Base-by-base conservation (phyloP, 1,140 invertebrate genomes). In the Drosophila gunungcola region DNA sequence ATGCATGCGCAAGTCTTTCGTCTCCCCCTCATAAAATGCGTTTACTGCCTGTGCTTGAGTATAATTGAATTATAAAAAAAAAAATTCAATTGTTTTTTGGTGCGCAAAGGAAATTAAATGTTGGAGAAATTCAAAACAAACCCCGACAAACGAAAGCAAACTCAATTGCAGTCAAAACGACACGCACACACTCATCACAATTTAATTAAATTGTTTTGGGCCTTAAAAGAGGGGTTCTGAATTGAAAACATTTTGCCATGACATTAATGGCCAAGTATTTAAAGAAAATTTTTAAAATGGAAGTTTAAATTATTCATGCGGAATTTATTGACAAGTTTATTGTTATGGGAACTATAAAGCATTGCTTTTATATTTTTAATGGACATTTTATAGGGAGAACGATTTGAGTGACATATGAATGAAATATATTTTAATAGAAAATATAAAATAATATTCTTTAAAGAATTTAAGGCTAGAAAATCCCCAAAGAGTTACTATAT, bases 11-110 rank as follows among this genome's bases (percentile, higher is more conserved):
- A 56, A 32, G 56, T 53, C 57, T 54, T 67, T 72, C 27, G 34
- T 34, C 52, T 16, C 45, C 43, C 36, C 38, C 29, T 16, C 56
- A 32, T n/a, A 39, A 55, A 45, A 29, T 41, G 27, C 39, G 16
- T 79, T 73, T 55, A 38, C 42, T 25, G 52, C 34, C 58, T 52
- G 32, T 56, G 34, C 38, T 57, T 43, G 46, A 61, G 69, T 63
- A 75, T 86, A 86, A 86, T 86, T 88, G 83, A 86, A 88, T 88
- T 82, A 86, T 88, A 86, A 81, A 78, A 76, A 68, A 68, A 21
- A 72, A 45, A 42, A 21, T 88, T 88, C 74, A 80, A 84, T 84
- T 84, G 80, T 83, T 82, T 78, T 61, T 48, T 21, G 34, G 9
- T 53, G 60, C 21, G 27, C 54, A 57, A 81, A 70, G 57, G 56